A percentile compares a stretch with the other conserved stretches of the same genome.
Evolutionary conservation across 2,888 invertebrate species (phyloP).

Genomic region (Oegoconia quadripuncta): DNA sequence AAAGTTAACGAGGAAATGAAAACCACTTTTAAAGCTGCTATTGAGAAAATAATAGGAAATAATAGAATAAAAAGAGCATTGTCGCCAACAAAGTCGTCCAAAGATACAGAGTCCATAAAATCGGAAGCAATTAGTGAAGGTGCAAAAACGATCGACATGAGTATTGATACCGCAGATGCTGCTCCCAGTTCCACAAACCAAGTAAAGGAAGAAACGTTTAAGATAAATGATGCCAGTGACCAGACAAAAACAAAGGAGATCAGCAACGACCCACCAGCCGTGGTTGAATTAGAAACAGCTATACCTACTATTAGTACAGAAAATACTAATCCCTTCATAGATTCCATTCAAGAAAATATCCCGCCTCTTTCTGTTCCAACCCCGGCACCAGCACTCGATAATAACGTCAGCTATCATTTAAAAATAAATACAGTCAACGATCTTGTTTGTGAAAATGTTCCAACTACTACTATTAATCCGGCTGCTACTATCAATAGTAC

Average conservation of each 20-base stretch:
- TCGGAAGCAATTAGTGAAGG: not conserved
- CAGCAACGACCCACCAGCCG: not conserved
- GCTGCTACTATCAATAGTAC: not conserved
- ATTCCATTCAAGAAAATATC: constrained; percentile 6
- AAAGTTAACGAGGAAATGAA: constrained; percentile 61
- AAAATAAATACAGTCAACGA: constrained; percentile 62
- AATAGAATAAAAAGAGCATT: constrained; percentile 31
- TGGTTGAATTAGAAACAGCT: not conserved
- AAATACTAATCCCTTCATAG: constrained; percentile 26
- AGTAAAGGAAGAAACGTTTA: not conserved
- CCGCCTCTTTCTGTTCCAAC: not conserved
- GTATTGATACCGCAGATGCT: constrained; percentile 10
- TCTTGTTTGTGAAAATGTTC: constrained; percentile 27
- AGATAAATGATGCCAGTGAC: not conserved
- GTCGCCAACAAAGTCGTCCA: constrained; percentile 21
- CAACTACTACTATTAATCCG: constrained; percentile 16
- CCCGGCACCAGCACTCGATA: constrained; percentile 34
- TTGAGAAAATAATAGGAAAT: constrained; percentile 52
- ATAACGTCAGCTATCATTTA: constrained; percentile 61
- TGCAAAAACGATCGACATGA: constrained; percentile 8
- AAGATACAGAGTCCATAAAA: constrained; percentile 6
- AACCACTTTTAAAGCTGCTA: constrained; percentile 58
- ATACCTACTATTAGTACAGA: constrained; percentile 5
- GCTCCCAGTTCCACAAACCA: not conserved
- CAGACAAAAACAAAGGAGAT: not conserved